Evolutionary conservation across 2,797 vertebrate genomes (phyloP), one percentile per base, ranked within the genome.

Genomic region (Chiloscyllium punctatum): DNA sequence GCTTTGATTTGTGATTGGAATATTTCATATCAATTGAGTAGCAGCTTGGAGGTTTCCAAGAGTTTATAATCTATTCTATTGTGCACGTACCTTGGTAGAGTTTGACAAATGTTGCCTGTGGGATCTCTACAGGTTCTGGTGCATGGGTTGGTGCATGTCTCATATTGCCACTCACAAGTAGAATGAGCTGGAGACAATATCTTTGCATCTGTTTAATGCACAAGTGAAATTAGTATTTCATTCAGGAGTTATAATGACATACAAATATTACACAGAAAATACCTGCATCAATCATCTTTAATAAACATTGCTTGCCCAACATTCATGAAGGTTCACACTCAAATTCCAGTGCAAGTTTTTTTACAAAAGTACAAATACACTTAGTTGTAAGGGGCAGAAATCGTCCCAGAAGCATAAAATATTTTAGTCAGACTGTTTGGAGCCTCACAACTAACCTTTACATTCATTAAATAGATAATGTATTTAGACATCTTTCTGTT

Each of bases 41-140:
- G 91, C n/a, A 69, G 92, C 72, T 71, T 84, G 62, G 66, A 25
- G 66, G 62, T 84, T 13, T 18, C 57, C n/a, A 72, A 25, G 82
- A 25, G 62, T n/a, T 13, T 69, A 79, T 82, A 0, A 11, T 23
- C 11, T 71, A 0, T 71, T 84, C 15, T 16, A 74, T 62, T 51
- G 25, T 66, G 48, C 96, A 74, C 71, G 97, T 97, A 99, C 99
- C 98, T 99, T 96, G 99, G 98, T 95, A 99, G 97, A 48, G 97
- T 97, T 96, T 72, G 96, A 96, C 99, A 99, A 96, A 96, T 97
- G 95, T 97, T 96, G 33, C 98, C 98, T 23, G 94, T 95, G 0
- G 99, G 99, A 96, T 99, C 98, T 51, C 98, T 98, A 97, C 99
- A 99, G 95, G 99, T 99, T 96, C 96, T 98, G 97, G 99, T 99